phyloP scores from a whole-genome alignment of 1,140 invertebrate genomes.

The Leucophenga varia region DNA sequence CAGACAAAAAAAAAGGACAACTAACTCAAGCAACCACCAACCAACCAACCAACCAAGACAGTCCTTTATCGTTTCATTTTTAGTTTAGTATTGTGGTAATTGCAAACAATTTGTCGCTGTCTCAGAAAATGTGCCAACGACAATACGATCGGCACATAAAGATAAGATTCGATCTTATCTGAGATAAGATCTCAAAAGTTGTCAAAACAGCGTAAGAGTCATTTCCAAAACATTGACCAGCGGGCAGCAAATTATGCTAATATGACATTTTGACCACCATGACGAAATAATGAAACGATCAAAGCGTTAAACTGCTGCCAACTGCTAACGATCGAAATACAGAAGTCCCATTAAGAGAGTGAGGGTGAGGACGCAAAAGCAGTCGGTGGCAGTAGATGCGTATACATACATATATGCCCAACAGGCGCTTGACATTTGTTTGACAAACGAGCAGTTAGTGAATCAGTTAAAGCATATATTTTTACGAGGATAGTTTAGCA shows the following conservation, averaged over 20 bases:
- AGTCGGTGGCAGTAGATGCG: too few relatives aligned
- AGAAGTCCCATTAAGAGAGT: too few relatives aligned
- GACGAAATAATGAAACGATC: conserved; percentile 51
- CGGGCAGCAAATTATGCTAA: conserved; percentile 46
- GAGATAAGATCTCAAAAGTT: too few relatives aligned
- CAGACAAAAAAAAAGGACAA: too few relatives aligned
- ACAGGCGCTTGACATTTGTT: conserved; percentile 30
- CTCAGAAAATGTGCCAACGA: conserved; percentile 35
- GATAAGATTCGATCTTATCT: conserved; percentile 35
- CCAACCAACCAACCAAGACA: too few relatives aligned
- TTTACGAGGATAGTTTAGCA: too few relatives aligned
- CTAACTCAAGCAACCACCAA: too few relatives aligned
- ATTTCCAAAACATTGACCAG: conserved; percentile 24
- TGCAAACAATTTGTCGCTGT: conserved; percentile 46
- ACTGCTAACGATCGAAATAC: neutral
- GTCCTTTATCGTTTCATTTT: too few relatives aligned
- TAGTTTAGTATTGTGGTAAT: too few relatives aligned
- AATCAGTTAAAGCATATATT: too few relatives aligned
- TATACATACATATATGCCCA: neutral
- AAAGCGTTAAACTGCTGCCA: conserved; percentile 32
- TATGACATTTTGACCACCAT: conserved; percentile 54
- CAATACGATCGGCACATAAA: conserved; percentile 23
- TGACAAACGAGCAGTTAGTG: conserved; percentile 37
- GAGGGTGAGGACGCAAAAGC: too few relatives aligned
- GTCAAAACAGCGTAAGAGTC: conserved; percentile 11